Percentiles rank a stretch among this genome's conserved stretches.
Conservation (phyloP, 2,797 vertebrate genomes). For the Gallinago solitaria region DNA sequence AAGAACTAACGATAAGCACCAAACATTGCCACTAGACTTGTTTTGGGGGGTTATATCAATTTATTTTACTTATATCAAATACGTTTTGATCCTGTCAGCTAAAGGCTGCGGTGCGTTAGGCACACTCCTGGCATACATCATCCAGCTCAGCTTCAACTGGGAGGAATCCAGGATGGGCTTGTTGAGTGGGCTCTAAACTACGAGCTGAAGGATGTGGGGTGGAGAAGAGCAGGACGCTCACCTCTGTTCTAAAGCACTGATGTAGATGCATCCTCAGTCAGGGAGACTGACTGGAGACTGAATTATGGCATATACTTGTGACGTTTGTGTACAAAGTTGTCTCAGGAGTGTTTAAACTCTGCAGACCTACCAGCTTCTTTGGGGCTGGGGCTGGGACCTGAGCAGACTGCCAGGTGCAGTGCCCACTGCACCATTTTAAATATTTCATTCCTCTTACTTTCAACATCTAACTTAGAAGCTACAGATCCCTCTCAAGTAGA, state of each 20-base stretch:
- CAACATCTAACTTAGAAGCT: not conserved
- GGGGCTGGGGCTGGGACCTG: not conserved
- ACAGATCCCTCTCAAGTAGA: not conserved
- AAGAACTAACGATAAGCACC: not conserved
- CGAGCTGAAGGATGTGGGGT: not conserved
- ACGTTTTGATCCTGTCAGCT: not conserved
- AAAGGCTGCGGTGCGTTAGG: not conserved
- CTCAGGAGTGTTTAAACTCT: not conserved
- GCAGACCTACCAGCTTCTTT: not conserved
- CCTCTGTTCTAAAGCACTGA: not conserved
- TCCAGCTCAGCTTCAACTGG: not conserved
- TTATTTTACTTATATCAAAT: not conserved
- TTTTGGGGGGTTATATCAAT: not conserved
- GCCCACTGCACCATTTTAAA: not conserved
- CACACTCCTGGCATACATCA: not conserved
- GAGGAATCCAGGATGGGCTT: too few species aligned
- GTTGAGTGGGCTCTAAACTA: not conserved
- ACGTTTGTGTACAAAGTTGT: not conserved
- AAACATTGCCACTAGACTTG: not conserved
- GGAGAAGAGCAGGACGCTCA: not conserved
- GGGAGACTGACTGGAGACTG: not conserved
- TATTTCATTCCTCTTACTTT: not conserved
- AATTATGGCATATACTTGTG: not conserved
- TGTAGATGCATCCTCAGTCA: not conserved
- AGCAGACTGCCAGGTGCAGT: not conserved